A percentile compares a stretch with the other conserved stretches of the same genome.
Evolutionary conservation across 2,888 invertebrate genomes (phyloP).

Genomic region (Clusia tigrina): DNA sequence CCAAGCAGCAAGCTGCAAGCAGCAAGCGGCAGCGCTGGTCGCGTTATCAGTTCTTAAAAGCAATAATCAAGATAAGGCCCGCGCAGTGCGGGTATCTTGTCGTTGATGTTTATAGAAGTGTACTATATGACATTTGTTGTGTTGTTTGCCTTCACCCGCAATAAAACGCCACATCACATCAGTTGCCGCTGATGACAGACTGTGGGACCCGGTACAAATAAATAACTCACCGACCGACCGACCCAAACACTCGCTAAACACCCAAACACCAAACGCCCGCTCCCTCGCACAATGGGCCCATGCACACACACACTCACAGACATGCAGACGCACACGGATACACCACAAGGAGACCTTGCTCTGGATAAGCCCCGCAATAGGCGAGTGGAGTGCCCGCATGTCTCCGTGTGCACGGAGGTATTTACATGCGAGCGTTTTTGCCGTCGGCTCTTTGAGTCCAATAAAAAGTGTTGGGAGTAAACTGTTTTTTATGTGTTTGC

Average conservation of each 20-base stretch:
- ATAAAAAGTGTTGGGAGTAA: conserved; percentile 3
- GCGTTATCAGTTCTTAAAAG: conserved; percentile 30
- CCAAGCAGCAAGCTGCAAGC: too few relatives aligned
- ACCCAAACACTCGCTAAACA: not conserved
- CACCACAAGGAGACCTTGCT: too few relatives aligned
- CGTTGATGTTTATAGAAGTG: conserved; percentile 20
- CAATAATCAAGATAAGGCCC: conserved; percentile 35
- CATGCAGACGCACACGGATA: not conserved
- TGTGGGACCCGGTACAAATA: conserved; percentile 5
- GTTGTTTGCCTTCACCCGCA: conserved; percentile 29
- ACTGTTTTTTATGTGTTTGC: conserved; percentile 2
- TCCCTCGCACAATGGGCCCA: not conserved
- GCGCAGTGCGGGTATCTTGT: conserved; percentile 32
- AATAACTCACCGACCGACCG: not conserved
- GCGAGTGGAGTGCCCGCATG: too few relatives aligned
- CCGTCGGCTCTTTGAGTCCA: conserved; percentile 1
- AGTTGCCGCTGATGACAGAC: conserved; percentile 11
- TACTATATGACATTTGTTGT: conserved; percentile 35
- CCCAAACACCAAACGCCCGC: not conserved
- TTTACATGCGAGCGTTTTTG: too few relatives aligned
- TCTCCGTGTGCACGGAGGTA: too few relatives aligned
- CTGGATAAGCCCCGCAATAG: too few relatives aligned
- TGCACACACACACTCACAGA: not conserved
- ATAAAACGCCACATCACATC: conserved; percentile 32
- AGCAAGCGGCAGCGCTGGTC: not conserved